A percentile compares a stretch with the other conserved stretches of the same genome.
These are phyloP conservation scores for Periphyllus acericola DNA, from an alignment of 2,888 invertebrate species.

Conservation along the genomic window DNA sequence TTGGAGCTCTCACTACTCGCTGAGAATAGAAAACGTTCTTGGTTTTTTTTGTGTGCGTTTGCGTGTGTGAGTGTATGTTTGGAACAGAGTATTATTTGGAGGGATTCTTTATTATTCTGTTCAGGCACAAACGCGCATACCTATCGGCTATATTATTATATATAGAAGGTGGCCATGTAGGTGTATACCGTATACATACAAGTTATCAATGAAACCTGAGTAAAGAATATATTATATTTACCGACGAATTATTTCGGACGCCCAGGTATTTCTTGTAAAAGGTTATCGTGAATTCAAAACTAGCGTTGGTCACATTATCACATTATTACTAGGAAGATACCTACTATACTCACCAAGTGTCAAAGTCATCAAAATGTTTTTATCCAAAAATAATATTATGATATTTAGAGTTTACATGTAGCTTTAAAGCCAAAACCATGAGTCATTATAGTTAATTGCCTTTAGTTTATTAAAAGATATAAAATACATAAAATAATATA, in stretches of 20 bases:
- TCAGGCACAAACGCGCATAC: background rate
- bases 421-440: no score
- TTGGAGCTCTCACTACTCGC: background rate
- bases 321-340: background rate
- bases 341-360: background rate
- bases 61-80: no score
- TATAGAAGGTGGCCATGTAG: background rate
- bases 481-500: background rate
- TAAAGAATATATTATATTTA: constrained; percentile 19
- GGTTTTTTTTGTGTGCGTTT: background rate
- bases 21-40: no score
- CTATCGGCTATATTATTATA: background rate
- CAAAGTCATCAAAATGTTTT: background rate
- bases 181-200: background rate
- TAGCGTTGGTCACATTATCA: background rate
- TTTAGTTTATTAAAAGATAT: background rate
- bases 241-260: background rate
- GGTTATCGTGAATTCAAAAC: background rate
- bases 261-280: constrained; percentile 3
- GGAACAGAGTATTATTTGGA: background rate
- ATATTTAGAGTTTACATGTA: no score
- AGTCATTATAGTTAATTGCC: no score
- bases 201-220: constrained; percentile 21
- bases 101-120: constrained; percentile 6
- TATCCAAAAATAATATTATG: background rate